phyloP scores from a whole-genome alignment of 2,797 vertebrate species.

The Leucoraja ocellata region DNA sequence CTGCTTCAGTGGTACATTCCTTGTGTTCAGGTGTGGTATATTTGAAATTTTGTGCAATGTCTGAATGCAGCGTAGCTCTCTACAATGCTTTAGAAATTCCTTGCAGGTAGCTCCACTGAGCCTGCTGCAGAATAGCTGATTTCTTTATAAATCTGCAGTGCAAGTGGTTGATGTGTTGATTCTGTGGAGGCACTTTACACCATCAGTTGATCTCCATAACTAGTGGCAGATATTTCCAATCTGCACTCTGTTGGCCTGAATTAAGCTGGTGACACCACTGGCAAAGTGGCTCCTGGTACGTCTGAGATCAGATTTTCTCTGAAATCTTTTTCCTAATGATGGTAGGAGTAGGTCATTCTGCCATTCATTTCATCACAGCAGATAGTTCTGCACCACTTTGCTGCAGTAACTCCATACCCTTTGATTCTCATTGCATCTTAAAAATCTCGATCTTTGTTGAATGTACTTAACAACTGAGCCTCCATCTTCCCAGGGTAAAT shows the following conservation, averaged over 20 bases:
- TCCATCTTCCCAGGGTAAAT: too few relatives aligned
- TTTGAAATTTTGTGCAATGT: neutral
- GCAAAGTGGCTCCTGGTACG: neutral
- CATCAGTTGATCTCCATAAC: neutral
- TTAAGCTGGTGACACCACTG: neutral
- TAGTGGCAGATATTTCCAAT: neutral
- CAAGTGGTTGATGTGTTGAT: neutral
- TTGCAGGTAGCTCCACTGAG: neutral
- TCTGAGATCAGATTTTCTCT: neutral
- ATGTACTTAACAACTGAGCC: too few relatives aligned
- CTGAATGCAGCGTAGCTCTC: neutral
- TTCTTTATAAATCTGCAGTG: neutral
- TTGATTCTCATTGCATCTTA: too few relatives aligned
- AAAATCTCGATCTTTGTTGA: too few relatives aligned
- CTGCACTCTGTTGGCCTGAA: neutral
- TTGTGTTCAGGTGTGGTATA: neutral
- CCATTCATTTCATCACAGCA: too few relatives aligned
- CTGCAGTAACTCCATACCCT: too few relatives aligned
- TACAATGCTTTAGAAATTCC: neutral
- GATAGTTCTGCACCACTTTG: too few relatives aligned
- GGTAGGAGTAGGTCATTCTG: too few relatives aligned
- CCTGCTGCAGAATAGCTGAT: neutral
- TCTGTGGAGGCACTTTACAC: neutral
- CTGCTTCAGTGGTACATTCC: neutral
- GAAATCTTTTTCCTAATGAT: too few relatives aligned